Evolutionary conservation across 2,113 vertebrate genomes (phyloP), one percentile per base, ranked within the genome.

Genomic region (Seriola dumerili): DNA sequence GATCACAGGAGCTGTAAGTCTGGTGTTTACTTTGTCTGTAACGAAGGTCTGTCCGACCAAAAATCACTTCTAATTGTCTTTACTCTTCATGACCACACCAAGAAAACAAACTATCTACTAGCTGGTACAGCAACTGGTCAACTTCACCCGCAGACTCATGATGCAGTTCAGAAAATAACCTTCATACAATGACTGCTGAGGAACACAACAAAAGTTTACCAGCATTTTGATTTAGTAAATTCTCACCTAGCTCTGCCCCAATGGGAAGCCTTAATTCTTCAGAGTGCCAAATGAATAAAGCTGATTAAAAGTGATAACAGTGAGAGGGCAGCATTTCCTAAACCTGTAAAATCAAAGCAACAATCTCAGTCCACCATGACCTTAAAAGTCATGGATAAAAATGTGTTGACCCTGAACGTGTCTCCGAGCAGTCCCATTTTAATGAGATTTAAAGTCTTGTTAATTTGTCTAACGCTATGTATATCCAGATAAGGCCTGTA

Each of bases 251-350:
- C 16, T 34, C 23, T 29, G 57, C 3, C 40, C 68, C 8, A 36
- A 77, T 3, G 50, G n/a, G 23, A 50, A 36, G 44, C 40, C 67
- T 63, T 69, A 52, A 72, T 23, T 55, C 25, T 54, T 46, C 11
- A 19, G 21, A 34, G 21, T 52, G 52, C 34, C 55, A 76, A 68
- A 79, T 10, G 2, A 71, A 68, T 16, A 48, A 70, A 64, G 25
- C 21, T 4, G 80, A 72, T 79, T 62, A 81, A 23, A 85, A 54
- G 36, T 3, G 19, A 55, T 65, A 69, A 72, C 44, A 36, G 34
- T 3, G 21, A 48, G 9, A 23, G 13, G 57, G 19, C 5, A n/a
- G 25, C 0, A 34, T 34, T 50, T 70, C 42, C 55, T 4, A 63
- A 55, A 72, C 29, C 17, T 50, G 32, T 8, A 57, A 34, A 75